Conservation (phyloP, 2,888 invertebrate genomes). For the Amblyjoppa proteus region DNA sequence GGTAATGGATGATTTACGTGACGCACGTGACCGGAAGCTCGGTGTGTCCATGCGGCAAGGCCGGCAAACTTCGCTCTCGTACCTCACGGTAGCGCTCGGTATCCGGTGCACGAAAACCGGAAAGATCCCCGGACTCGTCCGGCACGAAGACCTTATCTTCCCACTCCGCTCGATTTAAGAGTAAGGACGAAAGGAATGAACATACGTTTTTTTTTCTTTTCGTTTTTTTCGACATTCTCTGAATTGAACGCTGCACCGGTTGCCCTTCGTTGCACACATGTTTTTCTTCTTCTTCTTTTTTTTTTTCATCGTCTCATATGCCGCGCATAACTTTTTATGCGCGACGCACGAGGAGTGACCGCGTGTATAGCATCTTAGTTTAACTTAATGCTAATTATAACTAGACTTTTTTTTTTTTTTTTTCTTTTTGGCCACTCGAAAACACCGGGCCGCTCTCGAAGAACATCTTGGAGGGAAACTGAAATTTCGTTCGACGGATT, state of each 20-base stretch:
- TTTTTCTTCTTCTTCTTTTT: not conserved
- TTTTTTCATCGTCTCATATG: slow-evolving; percentile 17
- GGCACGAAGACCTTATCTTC: slow-evolving; percentile 27
- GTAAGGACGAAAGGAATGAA: not conserved
- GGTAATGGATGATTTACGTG: slow-evolving; percentile 59
- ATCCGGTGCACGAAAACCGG: slow-evolving; percentile 31
- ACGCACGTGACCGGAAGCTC: slow-evolving; percentile 60
- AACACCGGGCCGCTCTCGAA: slow-evolving; percentile 71
- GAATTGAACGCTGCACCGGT: slow-evolving; percentile 42
- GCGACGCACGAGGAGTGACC: not conserved
- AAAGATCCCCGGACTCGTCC: slow-evolving; percentile 29
- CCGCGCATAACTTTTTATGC: slow-evolving; percentile 24
- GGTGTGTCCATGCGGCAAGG: slow-evolving; percentile 19
- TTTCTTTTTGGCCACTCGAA: slow-evolving; percentile 71
- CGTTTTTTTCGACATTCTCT: not conserved
- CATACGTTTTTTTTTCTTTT: not conserved
- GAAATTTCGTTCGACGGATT: slow-evolving; percentile 72
- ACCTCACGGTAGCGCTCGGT: slow-evolving; percentile 20
- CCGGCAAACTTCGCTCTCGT: not conserved
- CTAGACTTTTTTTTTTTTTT: slow-evolving; percentile 18
- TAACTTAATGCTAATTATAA: slow-evolving; percentile 34
- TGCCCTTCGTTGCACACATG: slow-evolving; percentile 65
- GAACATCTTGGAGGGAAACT: slow-evolving; percentile 73
- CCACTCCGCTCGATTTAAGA: slow-evolving; percentile 4
- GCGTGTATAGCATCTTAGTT: slow-evolving; percentile 20